Base-by-base conservation (phyloP, 2,113 vertebrate species). In the Pelobates fuscus region DNA sequence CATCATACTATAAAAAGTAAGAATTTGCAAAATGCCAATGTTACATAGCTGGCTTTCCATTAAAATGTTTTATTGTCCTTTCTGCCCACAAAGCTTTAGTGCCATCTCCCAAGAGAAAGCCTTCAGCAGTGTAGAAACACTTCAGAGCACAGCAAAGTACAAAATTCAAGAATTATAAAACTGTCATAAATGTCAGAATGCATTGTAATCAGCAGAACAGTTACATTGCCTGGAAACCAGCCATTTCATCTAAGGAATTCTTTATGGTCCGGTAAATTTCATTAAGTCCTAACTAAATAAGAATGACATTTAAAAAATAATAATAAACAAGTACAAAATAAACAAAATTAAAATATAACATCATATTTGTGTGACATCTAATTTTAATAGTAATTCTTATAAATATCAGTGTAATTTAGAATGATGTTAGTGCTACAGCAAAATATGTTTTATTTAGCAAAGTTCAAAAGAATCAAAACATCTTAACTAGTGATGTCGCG, bases 101-200 rank as follows among this genome's bases (percentile, higher is more conserved):
- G 46, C 15, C 43, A 84, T 86, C 88, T 85, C 83, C 78, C 76
- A 78, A 41, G 82, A 88, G 82, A 86, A 86, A 86, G 78, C 80
- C 78, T 80, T 83, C 61, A 88, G 82, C 82, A 86, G 82, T 87
- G 62, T 69, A 82, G 60, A 86, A 81, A 85, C 77, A 86, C 82
- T 91, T 88, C 80, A 87, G 65, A 88, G 54, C 78, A 83, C 80
- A 81, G 78, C 78, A 78, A 84, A 76, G 78, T 82, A 81, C 60
- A 82, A 79, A 84, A 82, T 32, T 86, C 27, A 82, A 84, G 82
- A 91, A 88, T 88, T 88, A 89, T 83, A 87, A 89, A 88, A 85
- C 84, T 89, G 87, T 88, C 89, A 90, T 82, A 84, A 82, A 86
- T 86, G 82, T 91, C 89, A 91, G 84, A 85, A 85, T 82, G 71